Conservation (phyloP, 2,797 vertebrate species). For the Micrastur ruficollis region DNA sequence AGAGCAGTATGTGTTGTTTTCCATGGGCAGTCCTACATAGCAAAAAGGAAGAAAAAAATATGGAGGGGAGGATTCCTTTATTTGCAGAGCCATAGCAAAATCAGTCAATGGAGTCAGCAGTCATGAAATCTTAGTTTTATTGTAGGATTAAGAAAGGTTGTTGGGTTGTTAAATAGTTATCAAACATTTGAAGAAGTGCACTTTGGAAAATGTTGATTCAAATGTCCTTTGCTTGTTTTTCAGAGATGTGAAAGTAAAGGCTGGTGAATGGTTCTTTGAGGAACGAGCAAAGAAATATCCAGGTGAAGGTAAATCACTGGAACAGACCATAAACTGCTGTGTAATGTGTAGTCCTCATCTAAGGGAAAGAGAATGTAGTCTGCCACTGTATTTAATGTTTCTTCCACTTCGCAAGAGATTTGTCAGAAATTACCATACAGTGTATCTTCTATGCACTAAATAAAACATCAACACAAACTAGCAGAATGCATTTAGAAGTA, state of each 20-base stretch:
- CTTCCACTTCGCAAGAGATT: neutral
- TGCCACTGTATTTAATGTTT: neutral
- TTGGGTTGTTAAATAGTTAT: neutral
- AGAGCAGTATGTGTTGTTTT: neutral
- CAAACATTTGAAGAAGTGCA: neutral
- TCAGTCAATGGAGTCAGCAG: neutral
- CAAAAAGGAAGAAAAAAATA: neutral
- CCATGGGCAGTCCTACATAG: neutral
- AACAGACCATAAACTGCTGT: neutral
- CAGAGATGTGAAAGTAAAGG: slow-evolving; percentile 88
- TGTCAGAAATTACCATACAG: neutral
- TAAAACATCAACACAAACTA: neutral
- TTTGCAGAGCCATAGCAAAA: neutral
- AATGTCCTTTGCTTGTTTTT: slow-evolving; percentile 30
- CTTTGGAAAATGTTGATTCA: neutral
- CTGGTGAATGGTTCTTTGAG: slow-evolving; percentile 93
- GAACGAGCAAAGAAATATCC: slow-evolving; percentile 88
- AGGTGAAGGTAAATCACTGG: slow-evolving; percentile 78
- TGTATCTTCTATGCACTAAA: neutral
- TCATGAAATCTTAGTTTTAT: neutral
- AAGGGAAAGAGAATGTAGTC: neutral
- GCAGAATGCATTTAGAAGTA: neutral
- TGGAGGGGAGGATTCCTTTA: neutral
- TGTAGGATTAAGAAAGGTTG: neutral
- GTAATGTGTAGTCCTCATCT: neutral